phyloP scores from a whole-genome alignment of 1,140 invertebrate species.

The Rhagoletis zephyria region DNA sequence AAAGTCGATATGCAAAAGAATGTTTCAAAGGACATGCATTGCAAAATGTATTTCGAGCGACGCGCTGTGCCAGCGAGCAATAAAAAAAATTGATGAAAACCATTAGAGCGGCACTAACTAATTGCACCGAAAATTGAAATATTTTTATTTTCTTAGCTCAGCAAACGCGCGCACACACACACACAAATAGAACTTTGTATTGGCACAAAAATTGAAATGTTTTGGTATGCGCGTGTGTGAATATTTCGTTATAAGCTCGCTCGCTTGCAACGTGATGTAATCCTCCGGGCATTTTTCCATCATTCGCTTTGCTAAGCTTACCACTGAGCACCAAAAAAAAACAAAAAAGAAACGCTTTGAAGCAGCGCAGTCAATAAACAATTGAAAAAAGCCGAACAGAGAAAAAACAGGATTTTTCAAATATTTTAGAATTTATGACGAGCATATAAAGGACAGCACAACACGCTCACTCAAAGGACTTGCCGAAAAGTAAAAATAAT shows the following conservation, averaged over 20 bases:
- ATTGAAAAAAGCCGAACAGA: neutral
- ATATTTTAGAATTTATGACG: slow-evolving; percentile 49
- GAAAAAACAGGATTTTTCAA: neutral
- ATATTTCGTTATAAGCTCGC: neutral
- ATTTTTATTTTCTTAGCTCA: slow-evolving; percentile 14
- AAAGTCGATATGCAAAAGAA: slow-evolving; percentile 3
- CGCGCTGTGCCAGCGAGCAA: neutral
- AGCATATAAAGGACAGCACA: slow-evolving; percentile 15
- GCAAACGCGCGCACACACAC: too few relatives aligned
- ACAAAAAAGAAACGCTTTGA: neutral
- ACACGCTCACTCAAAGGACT: neutral
- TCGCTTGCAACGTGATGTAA: neutral
- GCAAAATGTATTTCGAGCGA: neutral
- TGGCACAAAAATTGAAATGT: neutral
- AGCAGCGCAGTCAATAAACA: neutral
- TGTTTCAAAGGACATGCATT: neutral
- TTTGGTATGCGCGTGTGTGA: neutral
- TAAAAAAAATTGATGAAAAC: slow-evolving; percentile 30
- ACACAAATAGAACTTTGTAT: neutral
- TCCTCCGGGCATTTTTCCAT: slow-evolving; percentile 25
- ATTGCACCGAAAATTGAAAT: slow-evolving; percentile 41
- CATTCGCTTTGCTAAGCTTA: slow-evolving; percentile 25
- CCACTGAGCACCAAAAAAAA: neutral
- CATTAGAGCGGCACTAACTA: slow-evolving; percentile 45
- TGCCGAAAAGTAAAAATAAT: neutral